A percentile compares a stretch with the other conserved stretches of the same genome.
These are phyloP conservation scores for Tuta absoluta DNA, from an alignment of 2,888 invertebrate genomes.

Conservation along the genomic window DNA sequence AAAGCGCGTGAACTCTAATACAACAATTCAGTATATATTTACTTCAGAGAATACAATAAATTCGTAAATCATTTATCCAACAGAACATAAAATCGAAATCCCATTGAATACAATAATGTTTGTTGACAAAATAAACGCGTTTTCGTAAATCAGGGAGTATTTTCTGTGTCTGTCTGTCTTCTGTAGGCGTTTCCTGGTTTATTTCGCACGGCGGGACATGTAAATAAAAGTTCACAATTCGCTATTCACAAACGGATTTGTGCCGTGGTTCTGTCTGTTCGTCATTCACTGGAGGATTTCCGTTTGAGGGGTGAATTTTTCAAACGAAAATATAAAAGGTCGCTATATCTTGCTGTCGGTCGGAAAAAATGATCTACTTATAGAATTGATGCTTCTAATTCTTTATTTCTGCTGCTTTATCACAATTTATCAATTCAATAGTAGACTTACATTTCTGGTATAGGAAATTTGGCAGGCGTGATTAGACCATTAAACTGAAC, in stretches of 20 bases:
- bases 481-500: too few species aligned
- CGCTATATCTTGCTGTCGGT: too few species aligned
- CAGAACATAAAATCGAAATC: neutral
- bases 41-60: too few species aligned
- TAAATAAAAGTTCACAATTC: neutral
- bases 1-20: too few species aligned
- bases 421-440: too few species aligned
- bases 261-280: neutral
- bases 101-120: neutral
- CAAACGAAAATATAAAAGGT: neutral
- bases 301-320: neutral
- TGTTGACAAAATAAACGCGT: neutral
- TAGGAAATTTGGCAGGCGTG: too few species aligned
- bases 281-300: neutral
- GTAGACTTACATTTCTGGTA: too few species aligned
- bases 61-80: neutral
- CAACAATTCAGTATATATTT: too few species aligned
- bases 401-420: too few species aligned
- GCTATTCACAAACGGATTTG: slow-evolving; percentile 7
- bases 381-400: too few species aligned
- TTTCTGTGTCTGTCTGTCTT: neutral
- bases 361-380: neutral
- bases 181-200: neutral
- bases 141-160: neutral
- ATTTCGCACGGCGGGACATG: slow-evolving; percentile 8